Evolutionary conservation across 1,140 invertebrate genomes (phyloP).

Genomic region (Acyrthosiphon pisum): DNA sequence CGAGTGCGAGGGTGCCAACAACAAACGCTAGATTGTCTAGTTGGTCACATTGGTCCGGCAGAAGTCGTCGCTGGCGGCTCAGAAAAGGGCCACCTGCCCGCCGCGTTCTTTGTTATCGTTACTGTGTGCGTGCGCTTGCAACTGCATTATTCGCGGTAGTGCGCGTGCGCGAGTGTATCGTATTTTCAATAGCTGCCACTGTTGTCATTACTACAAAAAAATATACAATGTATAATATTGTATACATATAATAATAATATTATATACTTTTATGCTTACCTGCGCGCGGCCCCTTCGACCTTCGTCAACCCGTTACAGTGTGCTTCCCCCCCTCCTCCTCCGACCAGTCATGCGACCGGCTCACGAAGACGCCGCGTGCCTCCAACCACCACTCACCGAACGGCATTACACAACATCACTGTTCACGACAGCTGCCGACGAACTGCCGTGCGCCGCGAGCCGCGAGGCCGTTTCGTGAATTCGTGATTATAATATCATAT

Average conservation of each 20-base stretch:
- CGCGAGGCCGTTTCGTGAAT: background rate
- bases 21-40: background rate
- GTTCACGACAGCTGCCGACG: background rate
- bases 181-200: background rate
- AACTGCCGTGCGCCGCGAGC: background rate
- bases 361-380: background rate
- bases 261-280: background rate
- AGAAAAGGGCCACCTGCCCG: background rate
- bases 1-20: background rate
- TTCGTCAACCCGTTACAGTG: background rate
- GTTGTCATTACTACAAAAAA: background rate
- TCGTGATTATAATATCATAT: conserved; percentile 47
- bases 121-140: background rate
- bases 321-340: background rate
- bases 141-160: background rate
- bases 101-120: background rate
- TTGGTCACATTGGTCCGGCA: conserved; percentile 1
- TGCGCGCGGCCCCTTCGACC: background rate
- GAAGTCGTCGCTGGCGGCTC: background rate
- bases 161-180: background rate
- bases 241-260: background rate
- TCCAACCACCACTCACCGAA: background rate
- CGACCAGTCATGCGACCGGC: background rate
- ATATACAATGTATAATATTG: background rate
- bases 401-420: background rate